phyloP scores from a whole-genome alignment of 2,888 invertebrate genomes.

The Syrista parreyssii region DNA sequence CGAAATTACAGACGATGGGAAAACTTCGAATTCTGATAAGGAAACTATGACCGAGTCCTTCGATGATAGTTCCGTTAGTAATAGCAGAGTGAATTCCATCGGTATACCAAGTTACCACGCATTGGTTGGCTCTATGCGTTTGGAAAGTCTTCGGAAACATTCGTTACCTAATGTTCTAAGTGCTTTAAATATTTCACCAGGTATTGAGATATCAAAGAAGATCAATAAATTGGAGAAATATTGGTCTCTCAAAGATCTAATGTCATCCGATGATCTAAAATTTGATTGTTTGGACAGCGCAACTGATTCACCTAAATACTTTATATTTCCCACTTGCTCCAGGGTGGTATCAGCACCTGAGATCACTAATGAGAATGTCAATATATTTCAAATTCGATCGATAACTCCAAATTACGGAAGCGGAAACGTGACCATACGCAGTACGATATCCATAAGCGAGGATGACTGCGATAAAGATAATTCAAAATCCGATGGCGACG shows the following conservation, averaged over 20 bases:
- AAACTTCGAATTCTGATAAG: conserved; percentile 26
- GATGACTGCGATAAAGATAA: conserved; percentile 23
- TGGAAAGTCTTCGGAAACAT: conserved; percentile 48
- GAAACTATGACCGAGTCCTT: conserved; percentile 38
- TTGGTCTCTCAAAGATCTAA: conserved; percentile 54
- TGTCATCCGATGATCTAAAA: conserved; percentile 40
- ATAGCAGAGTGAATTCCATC: conserved; percentile 8
- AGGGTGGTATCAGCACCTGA: conserved; percentile 52
- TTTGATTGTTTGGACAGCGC: conserved; percentile 23
- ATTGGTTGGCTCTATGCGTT: conserved; percentile 37
- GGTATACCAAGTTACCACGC: conserved; percentile 30
- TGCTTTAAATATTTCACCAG: conserved; percentile 38
- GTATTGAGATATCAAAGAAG: conserved; percentile 30
- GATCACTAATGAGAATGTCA: conserved; percentile 40
- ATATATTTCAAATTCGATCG: conserved; percentile 34
- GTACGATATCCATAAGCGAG: conserved; percentile 43
- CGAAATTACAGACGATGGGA: conserved; percentile 17
- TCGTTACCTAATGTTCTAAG: conserved; percentile 49
- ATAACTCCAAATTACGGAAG: conserved; percentile 26
- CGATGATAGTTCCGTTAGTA: conserved; percentile 27
- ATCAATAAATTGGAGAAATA: conserved; percentile 55
- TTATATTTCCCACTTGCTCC: conserved; percentile 48
- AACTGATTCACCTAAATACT: conserved; percentile 37
- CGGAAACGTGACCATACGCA: conserved; percentile 39
- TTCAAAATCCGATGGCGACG: conserved; percentile 10